Evolutionary conservation across 2,113 vertebrate genomes (phyloP).

Genomic region (Crotophaga sulcirostris): DNA sequence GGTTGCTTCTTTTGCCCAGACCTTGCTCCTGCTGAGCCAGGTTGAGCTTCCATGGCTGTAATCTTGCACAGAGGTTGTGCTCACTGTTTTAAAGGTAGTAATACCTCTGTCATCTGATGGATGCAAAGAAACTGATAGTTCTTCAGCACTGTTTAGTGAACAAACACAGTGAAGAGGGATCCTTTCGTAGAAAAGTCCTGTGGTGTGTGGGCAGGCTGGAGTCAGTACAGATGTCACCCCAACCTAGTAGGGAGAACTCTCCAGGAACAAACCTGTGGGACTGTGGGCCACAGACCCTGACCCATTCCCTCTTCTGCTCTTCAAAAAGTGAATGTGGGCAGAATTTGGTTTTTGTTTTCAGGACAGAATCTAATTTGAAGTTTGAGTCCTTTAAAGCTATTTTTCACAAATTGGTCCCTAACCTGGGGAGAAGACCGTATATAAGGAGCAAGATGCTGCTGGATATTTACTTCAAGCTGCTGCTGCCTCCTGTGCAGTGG

Average conservation of each 20-base stretch:
- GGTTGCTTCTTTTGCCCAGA: not conserved
- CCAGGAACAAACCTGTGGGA: not conserved
- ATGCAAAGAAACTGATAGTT: not conserved
- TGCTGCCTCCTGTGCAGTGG: not conserved
- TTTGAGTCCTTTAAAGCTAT: not conserved
- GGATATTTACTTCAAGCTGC: not conserved
- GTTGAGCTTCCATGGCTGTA: accelerated
- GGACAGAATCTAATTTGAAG: not conserved
- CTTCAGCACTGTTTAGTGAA: not conserved
- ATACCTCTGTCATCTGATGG: not conserved
- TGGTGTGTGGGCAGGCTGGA: accelerated
- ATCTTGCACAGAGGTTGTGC: not conserved
- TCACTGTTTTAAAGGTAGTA: not conserved
- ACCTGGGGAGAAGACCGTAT: not conserved
- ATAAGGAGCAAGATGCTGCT: not conserved
- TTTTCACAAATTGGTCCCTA: not conserved
- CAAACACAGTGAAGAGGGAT: not conserved
- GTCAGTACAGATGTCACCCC: too few species aligned
- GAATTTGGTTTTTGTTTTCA: not conserved
- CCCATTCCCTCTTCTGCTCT: not conserved
- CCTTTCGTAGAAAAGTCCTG: accelerated
- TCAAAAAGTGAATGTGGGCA: not conserved
- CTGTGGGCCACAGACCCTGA: accelerated
- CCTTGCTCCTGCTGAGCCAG: not conserved
- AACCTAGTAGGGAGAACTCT: not conserved